phyloP scores from a whole-genome alignment of 2,797 vertebrate genomes.

The Apodemus agrarius region DNA sequence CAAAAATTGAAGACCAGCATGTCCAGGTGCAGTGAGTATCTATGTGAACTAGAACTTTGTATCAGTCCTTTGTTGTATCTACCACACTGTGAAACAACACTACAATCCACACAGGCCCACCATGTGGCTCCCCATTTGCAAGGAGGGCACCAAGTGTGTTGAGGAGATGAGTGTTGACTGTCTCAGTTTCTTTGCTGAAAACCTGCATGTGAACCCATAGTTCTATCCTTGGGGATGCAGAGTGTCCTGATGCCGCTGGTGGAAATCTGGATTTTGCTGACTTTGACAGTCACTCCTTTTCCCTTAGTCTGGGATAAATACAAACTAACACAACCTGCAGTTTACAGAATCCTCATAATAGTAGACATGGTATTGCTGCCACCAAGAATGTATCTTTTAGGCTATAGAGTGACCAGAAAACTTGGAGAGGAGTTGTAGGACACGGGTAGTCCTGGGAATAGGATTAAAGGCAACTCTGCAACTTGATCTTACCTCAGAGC shows the following conservation, averaged over 20 bases:
- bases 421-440: no score
- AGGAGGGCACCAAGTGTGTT: background rate
- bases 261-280: background rate
- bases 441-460: no score
- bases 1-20: background rate
- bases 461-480: background rate
- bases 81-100: background rate
- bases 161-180: background rate
- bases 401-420: background rate
- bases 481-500: background rate
- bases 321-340: background rate
- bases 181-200: background rate
- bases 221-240: background rate
- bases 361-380: fast-evolving
- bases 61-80: background rate
- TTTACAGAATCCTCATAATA: background rate
- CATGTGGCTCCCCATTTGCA: background rate
- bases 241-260: background rate
- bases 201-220: background rate
- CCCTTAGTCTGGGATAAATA: background rate
- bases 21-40: background rate
- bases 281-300: background rate
- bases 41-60: no score
- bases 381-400: fast-evolving
- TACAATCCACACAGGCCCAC: background rate